Evolutionary conservation across 1,140 invertebrate species (phyloP).

Genomic region (Vanessa tameamea): DNA sequence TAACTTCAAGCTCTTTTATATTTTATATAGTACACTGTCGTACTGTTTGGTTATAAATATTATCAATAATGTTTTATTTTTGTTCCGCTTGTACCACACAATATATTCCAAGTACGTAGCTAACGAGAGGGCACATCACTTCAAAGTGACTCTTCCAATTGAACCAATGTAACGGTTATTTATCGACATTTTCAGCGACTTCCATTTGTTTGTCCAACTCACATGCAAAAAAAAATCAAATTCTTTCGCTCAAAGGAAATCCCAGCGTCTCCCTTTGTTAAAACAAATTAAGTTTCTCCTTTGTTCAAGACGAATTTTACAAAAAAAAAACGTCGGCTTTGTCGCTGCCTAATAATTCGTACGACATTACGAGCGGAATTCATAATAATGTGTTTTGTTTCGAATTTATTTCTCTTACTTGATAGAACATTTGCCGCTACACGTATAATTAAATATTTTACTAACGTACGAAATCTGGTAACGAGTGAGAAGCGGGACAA

Average conservation of each 20-base stretch:
- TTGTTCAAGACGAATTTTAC: neutral
- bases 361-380: constrained; percentile 6
- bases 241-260: constrained; percentile 6
- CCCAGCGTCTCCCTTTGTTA: neutral
- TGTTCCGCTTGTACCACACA: constrained; percentile 2
- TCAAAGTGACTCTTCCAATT: constrained; percentile 17
- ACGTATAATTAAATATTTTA: too few species aligned
- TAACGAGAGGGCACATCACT: constrained; percentile 14
- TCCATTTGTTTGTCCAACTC: constrained; percentile 4
- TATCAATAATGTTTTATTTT: neutral
- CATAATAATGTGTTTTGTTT: neutral
- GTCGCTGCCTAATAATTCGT: constrained; percentile 8
- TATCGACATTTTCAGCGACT: neutral
- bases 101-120: neutral
- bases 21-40: too few species aligned
- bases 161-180: constrained; percentile 11
- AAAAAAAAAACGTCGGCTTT: neutral
- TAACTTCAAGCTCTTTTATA: too few species aligned
- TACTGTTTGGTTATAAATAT: too few species aligned
- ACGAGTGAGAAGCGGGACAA: too few species aligned
- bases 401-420: neutral
- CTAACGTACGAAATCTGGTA: too few species aligned
- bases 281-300: constrained; percentile 10
- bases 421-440: neutral
- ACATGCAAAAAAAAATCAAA: constrained; percentile 12